Evolutionary conservation across 2,113 vertebrate species (phyloP), one percentile per base, ranked within the genome.

Genomic region (Aegypius monachus): DNA sequence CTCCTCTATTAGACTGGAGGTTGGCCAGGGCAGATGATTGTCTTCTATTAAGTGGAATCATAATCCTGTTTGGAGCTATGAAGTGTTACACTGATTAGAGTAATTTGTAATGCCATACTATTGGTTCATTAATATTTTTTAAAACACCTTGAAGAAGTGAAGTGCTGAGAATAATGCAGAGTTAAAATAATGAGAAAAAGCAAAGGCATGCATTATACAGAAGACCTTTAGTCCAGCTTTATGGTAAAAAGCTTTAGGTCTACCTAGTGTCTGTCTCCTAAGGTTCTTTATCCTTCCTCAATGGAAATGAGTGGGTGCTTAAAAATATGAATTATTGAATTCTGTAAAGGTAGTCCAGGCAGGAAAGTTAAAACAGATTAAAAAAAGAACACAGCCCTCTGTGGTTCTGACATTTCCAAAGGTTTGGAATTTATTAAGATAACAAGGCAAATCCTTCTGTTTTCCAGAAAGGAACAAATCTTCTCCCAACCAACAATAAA

Each of bases 371-470:
- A 86, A 85, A 62, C 21, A 73, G 62, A 86, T 90, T 29, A 45
- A 83, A n/a, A 47, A 31, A 77, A 75, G 2, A 71, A 4, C 3
- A 1, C 40, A 87, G 9, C 9, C 15, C 11, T 68, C 58, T 90
- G 43, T 77, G 62, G n/a, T 92, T 78, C 55, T 86, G 63, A 72
- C 32, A 10, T 89, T 91, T 89, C 86, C 55, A 71, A 91, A 74
- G 25, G 78, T 75, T 95, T 97, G 86, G 91, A 94, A 94, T 97
- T 72, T 87, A 85, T 95, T 95, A 94, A 75, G 80, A 92, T 89
- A 95, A 92, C 70, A 95, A 94, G 80, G 48, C 6, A 95, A 95
- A 95, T 89, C 78, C 84, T 82, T 95, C 65, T 95, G 43, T 95
- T 95, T 96, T 95, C 40, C 63, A 96, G 89, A 94, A 95, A 95